phyloP scores from a whole-genome alignment of 2,797 vertebrate genomes.

The Hydrophis major region DNA sequence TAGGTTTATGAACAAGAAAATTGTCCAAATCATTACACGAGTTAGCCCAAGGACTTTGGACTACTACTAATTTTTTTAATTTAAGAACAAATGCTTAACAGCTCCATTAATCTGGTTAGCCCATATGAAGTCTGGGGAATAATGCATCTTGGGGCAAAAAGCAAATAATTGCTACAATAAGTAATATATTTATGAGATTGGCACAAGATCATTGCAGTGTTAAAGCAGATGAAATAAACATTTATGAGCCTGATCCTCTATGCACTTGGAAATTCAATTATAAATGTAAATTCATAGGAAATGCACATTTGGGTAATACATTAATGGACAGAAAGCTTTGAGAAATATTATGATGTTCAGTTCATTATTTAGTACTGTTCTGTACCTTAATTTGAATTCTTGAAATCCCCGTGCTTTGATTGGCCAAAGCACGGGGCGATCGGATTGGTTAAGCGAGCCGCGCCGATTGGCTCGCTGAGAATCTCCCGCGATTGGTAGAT shows the following conservation, averaged over 20 bases:
- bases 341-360: neutral
- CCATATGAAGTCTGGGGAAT: neutral
- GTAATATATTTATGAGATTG: neutral
- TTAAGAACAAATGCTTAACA: neutral
- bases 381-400: too few species aligned
- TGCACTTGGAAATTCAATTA: neutral
- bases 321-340: neutral
- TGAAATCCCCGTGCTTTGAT: too few species aligned
- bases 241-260: neutral
- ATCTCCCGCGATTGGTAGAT: too few species aligned
- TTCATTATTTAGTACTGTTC: neutral
- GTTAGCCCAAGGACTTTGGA: neutral
- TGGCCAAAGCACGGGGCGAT: too few species aligned
- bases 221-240: neutral
- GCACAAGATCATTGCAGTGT: neutral
- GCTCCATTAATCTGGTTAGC: neutral
- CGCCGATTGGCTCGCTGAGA: too few species aligned
- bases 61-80: neutral
- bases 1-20: neutral
- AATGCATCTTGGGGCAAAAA: neutral
- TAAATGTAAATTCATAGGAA: neutral
- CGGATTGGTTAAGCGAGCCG: too few species aligned
- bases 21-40: neutral
- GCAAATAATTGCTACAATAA: neutral
- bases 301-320: neutral